Percentiles rank a stretch among this genome's conserved stretches.
Conservation (phyloP, 2,888 invertebrate genomes). For the Drosophila macrospina region DNA sequence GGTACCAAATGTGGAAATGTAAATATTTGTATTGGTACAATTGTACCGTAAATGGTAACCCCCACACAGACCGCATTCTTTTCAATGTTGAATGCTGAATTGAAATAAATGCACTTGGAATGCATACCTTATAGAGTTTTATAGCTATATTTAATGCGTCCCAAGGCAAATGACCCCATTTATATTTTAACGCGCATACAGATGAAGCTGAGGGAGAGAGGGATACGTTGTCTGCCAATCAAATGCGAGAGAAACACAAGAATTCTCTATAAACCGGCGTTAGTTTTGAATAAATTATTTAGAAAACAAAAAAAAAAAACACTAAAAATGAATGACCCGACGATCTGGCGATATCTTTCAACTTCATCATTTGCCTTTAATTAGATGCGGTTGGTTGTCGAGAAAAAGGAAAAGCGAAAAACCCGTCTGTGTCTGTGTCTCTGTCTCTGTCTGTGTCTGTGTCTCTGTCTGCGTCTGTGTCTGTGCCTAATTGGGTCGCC, state of each 20-base stretch:
- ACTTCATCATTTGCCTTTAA: slow-evolving; percentile 50
- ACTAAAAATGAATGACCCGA: slow-evolving; percentile 49
- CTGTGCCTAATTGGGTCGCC: slow-evolving; percentile 60
- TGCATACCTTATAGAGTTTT: slow-evolving; percentile 32
- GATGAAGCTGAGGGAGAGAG: slow-evolving; percentile 1
- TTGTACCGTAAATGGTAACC: too few species aligned
- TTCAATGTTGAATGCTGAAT: slow-evolving; percentile 7
- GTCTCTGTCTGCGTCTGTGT: background rate
- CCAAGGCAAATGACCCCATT: slow-evolving; percentile 75
- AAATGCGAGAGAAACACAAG: slow-evolving; percentile 9
- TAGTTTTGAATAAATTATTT: slow-evolving; percentile 67
- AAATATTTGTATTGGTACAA: too few species aligned
- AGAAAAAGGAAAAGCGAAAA: slow-evolving; percentile 22
- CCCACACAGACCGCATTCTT: background rate
- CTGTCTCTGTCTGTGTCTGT: too few species aligned
- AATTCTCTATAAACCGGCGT: slow-evolving; percentile 17
- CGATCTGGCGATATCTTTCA: slow-evolving; percentile 29
- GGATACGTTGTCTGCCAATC: slow-evolving; percentile 29
- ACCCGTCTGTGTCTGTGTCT: slow-evolving; percentile 31
- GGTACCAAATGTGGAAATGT: too few species aligned
- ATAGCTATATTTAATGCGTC: slow-evolving; percentile 27
- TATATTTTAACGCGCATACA: slow-evolving; percentile 58
- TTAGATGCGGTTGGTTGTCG: slow-evolving; percentile 58
- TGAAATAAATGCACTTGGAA: slow-evolving; percentile 55
- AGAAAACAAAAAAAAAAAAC: slow-evolving; percentile 1